Evolutionary conservation across 2,888 invertebrate genomes (phyloP).

Genomic region (Stenodera caucasica): DNA sequence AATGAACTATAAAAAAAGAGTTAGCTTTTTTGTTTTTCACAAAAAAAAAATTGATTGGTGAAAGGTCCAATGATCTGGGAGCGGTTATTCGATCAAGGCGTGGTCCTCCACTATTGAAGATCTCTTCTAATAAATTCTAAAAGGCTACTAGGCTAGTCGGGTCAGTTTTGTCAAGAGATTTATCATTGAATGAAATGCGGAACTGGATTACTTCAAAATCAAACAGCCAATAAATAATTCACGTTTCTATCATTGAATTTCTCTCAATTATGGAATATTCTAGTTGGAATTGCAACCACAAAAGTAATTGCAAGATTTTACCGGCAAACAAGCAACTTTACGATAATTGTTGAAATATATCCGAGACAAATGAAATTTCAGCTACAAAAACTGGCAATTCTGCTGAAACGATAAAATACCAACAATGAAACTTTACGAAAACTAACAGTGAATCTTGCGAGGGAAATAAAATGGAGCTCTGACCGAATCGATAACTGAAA

Average conservation of each 20-base stretch:
- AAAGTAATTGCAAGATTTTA: background rate
- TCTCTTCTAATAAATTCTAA: conserved; percentile 7
- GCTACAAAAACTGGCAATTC: conserved; percentile 16
- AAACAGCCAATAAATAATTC: too few relatives aligned
- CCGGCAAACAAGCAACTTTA: background rate
- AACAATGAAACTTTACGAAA: too few relatives aligned
- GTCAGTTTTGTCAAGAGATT: conserved; percentile 38
- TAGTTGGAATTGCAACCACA: too few relatives aligned
- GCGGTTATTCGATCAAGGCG: conserved; percentile 40
- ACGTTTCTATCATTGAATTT: too few relatives aligned
- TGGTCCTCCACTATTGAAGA: conserved; percentile 36
- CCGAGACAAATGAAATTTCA: too few relatives aligned
- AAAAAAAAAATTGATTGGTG: conserved; percentile 1
- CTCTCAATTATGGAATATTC: too few relatives aligned
- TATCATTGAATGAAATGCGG: conserved; percentile 28
- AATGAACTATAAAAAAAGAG: background rate
- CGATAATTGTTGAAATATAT: too few relatives aligned
- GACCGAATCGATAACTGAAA: too few relatives aligned
- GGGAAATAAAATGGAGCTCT: too few relatives aligned
- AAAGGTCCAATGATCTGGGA: conserved; percentile 9
- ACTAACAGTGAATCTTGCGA: too few relatives aligned
- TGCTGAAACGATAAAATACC: conserved; percentile 20
- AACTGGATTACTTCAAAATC: background rate
- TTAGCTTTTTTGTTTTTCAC: background rate
- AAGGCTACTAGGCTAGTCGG: conserved; percentile 44